Evolutionary conservation across 2,888 invertebrate species (phyloP).

Genomic region (Perizoma affinitatum): DNA sequence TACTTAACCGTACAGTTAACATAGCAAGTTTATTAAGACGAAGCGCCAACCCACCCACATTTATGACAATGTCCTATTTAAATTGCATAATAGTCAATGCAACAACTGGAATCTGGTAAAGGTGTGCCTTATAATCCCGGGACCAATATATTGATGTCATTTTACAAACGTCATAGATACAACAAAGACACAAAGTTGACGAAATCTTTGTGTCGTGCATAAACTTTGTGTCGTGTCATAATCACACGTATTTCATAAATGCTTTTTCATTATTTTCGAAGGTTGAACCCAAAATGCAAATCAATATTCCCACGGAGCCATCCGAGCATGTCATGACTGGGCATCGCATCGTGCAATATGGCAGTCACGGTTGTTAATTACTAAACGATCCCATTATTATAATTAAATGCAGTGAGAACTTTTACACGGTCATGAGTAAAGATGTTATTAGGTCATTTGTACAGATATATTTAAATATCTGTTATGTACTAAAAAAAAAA

Average conservation of each 20-base stretch:
- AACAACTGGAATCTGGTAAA: constrained; percentile 8
- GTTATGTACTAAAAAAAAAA: no score
- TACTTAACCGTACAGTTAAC: no score
- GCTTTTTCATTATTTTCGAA: constrained; percentile 10
- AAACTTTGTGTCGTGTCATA: no score
- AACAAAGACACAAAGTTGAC: no score
- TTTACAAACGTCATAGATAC: constrained; percentile 2
- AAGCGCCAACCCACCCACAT: no score
- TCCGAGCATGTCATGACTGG: constrained; percentile 55
- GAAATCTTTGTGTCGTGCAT: no score
- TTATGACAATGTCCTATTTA: not conserved
- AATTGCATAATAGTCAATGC: constrained; percentile 6
- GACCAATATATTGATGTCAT: not conserved
- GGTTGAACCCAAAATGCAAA: constrained; percentile 41
- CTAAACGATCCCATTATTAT: constrained; percentile 61
- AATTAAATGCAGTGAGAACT: constrained; percentile 43
- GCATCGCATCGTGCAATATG: constrained; percentile 62
- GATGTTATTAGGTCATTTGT: constrained; percentile 17
- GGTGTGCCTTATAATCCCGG: constrained; percentile 8
- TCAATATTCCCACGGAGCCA: constrained; percentile 48
- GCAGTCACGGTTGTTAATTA: constrained; percentile 60
- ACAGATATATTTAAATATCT: constrained; percentile 4
- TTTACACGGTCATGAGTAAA: constrained; percentile 30
- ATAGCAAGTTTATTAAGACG: not conserved
- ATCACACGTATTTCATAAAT: no score